Percentiles rank a stretch among this genome's conserved stretches.
Evolutionary conservation across 2,888 invertebrate genomes (phyloP).

Genomic region (Trachelus iudaicus): DNA sequence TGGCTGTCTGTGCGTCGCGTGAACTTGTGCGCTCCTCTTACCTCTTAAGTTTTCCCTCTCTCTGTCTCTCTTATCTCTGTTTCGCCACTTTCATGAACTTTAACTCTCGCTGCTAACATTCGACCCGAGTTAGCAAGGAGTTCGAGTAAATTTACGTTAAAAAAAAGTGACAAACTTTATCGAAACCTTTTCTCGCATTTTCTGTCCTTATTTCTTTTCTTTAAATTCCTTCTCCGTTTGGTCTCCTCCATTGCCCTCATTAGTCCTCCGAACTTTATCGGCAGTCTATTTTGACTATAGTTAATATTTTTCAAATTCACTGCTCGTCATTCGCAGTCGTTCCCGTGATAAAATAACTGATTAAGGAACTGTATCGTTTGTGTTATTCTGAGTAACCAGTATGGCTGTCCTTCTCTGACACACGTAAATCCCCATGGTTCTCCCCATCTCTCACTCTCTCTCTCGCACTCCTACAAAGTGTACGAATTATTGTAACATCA

Average conservation of each 20-base stretch:
- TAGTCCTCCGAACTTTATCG: not conserved
- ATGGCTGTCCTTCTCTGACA: too few relatives aligned
- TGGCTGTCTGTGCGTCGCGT: not conserved
- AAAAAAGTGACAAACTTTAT: not conserved
- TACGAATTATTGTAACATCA: not conserved
- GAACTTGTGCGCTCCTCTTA: not conserved
- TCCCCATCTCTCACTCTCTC: not conserved
- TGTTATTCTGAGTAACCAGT: too few relatives aligned
- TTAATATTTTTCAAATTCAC: not conserved
- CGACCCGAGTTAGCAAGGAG: constrained; percentile 27
- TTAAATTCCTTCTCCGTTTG: not conserved
- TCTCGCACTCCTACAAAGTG: not conserved
- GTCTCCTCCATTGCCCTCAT: not conserved
- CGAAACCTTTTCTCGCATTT: not conserved
- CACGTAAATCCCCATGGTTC: not conserved
- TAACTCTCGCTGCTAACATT: constrained; percentile 22
- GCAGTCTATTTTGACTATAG: not conserved
- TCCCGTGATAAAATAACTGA: not conserved
- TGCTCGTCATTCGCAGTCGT: constrained; percentile 23
- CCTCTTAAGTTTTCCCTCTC: not conserved
- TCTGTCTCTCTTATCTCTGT: not conserved
- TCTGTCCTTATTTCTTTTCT: not conserved
- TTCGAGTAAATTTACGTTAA: constrained; percentile 12
- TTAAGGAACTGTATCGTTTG: too few relatives aligned
- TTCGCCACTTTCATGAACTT: constrained; percentile 10